phyloP scores from a whole-genome alignment of 2,888 invertebrate genomes.

The Philaethria dido region DNA sequence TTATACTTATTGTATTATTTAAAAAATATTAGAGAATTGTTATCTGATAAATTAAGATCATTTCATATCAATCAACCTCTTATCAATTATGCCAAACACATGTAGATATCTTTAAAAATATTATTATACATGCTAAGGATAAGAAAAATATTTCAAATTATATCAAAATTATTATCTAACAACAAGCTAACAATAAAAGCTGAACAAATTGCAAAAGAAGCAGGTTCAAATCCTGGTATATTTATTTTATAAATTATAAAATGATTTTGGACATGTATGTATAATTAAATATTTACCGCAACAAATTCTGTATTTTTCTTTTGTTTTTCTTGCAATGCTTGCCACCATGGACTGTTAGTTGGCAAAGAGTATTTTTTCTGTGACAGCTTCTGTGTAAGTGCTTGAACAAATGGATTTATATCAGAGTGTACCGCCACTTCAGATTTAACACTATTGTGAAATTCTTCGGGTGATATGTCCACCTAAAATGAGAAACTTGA shows the following conservation, averaged over 20 bases:
- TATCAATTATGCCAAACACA: not conserved
- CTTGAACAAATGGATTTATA: slow-evolving; percentile 88
- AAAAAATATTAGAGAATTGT: no score
- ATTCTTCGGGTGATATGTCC: slow-evolving; percentile 94
- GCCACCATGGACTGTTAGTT: slow-evolving; percentile 89
- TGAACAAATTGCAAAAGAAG: no score
- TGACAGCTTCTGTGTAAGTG: slow-evolving; percentile 84
- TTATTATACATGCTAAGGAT: no score
- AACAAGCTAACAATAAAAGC: no score
- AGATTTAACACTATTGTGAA: slow-evolving; percentile 94
- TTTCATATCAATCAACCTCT: not conserved
- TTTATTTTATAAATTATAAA: no score
- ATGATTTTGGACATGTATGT: not conserved
- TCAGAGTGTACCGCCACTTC: slow-evolving; percentile 94
- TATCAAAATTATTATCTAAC: no score
- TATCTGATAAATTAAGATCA: no score
- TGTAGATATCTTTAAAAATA: not conserved
- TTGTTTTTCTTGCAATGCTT: slow-evolving; percentile 86
- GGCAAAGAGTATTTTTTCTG: slow-evolving; percentile 84
- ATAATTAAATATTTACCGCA: slow-evolving; percentile 72
- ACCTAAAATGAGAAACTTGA: no score
- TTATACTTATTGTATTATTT: no score
- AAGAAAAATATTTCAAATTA: no score
- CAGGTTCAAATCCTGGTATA: no score
- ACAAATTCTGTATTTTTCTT: slow-evolving; percentile 88